Percentiles rank a stretch among this genome's conserved stretches.
These are phyloP conservation scores for Macrocentrus cingulum DNA, from an alignment of 1,140 invertebrate species.

Conservation along the genomic window DNA sequence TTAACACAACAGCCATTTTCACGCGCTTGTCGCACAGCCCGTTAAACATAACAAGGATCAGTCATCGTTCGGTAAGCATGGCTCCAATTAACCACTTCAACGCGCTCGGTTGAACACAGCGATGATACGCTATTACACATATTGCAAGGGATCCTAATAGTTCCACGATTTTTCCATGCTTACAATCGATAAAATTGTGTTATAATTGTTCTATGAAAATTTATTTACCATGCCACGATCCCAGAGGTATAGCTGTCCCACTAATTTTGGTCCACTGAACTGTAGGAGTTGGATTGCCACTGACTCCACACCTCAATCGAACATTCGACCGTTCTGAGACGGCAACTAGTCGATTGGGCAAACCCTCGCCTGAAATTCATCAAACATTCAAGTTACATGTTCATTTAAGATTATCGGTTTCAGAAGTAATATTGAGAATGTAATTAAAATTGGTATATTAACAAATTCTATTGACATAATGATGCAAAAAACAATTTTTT, in stretches of 20 bases:
- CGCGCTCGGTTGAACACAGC: slow-evolving; percentile 25
- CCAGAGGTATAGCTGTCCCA: slow-evolving; percentile 64
- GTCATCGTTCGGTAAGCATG: slow-evolving; percentile 22
- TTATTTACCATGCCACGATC: slow-evolving; percentile 63
- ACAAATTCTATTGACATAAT: too few species aligned
- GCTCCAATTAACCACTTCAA: slow-evolving; percentile 26
- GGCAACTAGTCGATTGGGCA: slow-evolving; percentile 55
- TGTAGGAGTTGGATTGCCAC: slow-evolving; percentile 72
- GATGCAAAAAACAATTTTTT: too few species aligned
- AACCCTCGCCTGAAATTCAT: slow-evolving; percentile 33
- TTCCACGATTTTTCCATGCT: neutral
- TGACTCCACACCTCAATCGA: slow-evolving; percentile 73
- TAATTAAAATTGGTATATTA: too few species aligned
- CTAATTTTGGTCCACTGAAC: slow-evolving; percentile 78
- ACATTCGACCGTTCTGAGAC: slow-evolving; percentile 76
- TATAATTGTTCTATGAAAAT: neutral
- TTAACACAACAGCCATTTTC: slow-evolving; percentile 15
- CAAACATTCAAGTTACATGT: slow-evolving; percentile 14
- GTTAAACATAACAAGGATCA: slow-evolving; percentile 28
- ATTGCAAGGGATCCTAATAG: neutral
- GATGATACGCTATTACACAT: neutral
- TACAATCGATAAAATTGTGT: neutral
- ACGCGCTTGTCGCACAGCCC: slow-evolving; percentile 15
- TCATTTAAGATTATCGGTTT: neutral
- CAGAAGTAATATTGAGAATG: too few species aligned